Percentiles rank a stretch among this genome's conserved stretches.
These are phyloP conservation scores for Camponotus vicinus DNA, from an alignment of 1,140 invertebrate species.

Conservation along the genomic window DNA sequence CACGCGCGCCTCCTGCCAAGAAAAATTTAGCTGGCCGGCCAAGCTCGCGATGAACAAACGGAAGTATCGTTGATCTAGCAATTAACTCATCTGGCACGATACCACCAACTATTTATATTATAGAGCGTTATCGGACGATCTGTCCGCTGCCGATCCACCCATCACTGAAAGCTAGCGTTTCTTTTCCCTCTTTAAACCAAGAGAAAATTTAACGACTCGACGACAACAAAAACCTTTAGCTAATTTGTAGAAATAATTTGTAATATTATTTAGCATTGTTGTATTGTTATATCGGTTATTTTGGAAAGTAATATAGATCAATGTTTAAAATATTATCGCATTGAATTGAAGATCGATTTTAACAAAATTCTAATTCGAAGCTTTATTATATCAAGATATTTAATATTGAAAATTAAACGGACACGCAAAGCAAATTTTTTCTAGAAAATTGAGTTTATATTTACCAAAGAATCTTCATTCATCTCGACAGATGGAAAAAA, in stretches of 20 bases:
- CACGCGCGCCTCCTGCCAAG: slow-evolving; percentile 66
- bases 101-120: slow-evolving; percentile 76
- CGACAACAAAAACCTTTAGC: slow-evolving; percentile 8
- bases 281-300: background rate
- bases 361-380: slow-evolving; percentile 4
- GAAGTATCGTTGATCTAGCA: slow-evolving; percentile 71
- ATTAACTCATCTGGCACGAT: slow-evolving; percentile 69
- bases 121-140: slow-evolving; percentile 68
- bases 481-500: slow-evolving; percentile 18
- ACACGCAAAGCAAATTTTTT: background rate
- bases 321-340: slow-evolving; percentile 14
- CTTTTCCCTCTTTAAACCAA: slow-evolving; percentile 12
- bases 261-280: background rate
- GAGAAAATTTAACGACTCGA: background rate
- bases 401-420: slow-evolving; percentile 13
- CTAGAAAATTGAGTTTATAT: background rate
- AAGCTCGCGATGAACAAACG: slow-evolving; percentile 60
- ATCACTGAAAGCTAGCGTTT: background rate
- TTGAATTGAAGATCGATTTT: background rate
- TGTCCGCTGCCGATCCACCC: background rate
- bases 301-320: background rate
- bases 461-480: background rate
- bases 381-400: background rate
- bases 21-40: slow-evolving; percentile 68
- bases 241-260: slow-evolving; percentile 34